Evolutionary conservation across 2,113 vertebrate species (phyloP).

Genomic region (Crotophaga sulcirostris): DNA sequence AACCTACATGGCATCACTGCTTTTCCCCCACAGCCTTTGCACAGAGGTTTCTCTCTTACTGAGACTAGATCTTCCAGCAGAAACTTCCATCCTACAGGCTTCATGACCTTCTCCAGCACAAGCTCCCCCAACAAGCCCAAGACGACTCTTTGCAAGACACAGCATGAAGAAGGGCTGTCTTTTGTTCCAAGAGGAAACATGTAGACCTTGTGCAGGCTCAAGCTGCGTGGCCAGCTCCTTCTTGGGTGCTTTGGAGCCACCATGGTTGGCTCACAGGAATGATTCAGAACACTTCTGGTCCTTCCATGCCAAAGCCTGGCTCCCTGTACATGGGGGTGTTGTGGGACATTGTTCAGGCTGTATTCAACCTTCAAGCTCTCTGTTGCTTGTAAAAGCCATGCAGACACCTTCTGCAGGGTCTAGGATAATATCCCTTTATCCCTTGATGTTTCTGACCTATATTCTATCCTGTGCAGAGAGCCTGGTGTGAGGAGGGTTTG

Average conservation of each 20-base stretch:
- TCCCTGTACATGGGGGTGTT: not conserved
- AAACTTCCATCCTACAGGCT: not conserved
- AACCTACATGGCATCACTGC: accelerated
- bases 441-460: not conserved
- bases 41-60: not conserved
- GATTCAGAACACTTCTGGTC: not conserved
- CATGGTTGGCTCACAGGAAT: not conserved
- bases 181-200: not conserved
- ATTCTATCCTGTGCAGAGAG: not conserved
- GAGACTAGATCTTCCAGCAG: not conserved
- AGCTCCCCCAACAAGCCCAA: not conserved
- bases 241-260: not conserved
- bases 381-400: not conserved
- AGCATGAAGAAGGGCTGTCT: not conserved
- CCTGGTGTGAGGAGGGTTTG: not conserved
- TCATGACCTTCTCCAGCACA: not conserved
- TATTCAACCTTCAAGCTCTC: not conserved
- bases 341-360: not conserved
- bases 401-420: not conserved
- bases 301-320: not conserved
- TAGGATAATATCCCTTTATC: not conserved
- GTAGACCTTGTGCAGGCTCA: not conserved
- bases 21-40: not conserved
- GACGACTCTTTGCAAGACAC: not conserved
- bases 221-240: not conserved